Conservation (phyloP, 2,797 vertebrate genomes). For the Ceryle rudis region DNA sequence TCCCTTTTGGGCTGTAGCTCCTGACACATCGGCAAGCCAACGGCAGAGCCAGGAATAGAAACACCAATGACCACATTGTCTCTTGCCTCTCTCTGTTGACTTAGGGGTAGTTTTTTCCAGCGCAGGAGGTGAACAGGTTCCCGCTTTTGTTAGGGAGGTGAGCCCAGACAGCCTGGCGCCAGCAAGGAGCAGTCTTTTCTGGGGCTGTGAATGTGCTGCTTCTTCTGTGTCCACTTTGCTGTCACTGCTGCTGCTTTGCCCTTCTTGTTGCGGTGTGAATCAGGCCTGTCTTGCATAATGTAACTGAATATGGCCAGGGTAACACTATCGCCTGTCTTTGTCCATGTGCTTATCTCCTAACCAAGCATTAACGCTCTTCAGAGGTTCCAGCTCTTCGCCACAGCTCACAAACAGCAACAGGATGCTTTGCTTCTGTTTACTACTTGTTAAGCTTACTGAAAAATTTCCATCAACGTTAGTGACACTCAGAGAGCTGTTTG, state of each 20-base stretch:
- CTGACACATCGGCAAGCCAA: not conserved
- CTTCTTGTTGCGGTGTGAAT: not conserved
- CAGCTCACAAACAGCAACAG: not conserved
- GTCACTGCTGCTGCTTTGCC: not conserved
- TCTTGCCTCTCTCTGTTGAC: not conserved
- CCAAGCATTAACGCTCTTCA: not conserved
- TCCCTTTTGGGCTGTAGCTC: not conserved
- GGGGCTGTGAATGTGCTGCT: not conserved
- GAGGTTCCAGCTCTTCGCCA: not conserved
- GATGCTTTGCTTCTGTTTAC: not conserved
- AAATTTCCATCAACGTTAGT: not conserved
- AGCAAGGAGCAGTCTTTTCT: not conserved
- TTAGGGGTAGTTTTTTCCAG: not conserved
- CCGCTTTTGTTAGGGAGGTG: not conserved
- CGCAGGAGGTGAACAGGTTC: not conserved
- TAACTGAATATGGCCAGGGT: not conserved
- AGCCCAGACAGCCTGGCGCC: slow-evolving; percentile 22
- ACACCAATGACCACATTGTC: not conserved
- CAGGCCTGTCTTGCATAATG: not conserved
- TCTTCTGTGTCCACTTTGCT: not conserved
- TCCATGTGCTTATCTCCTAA: not conserved
- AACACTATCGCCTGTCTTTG: not conserved
- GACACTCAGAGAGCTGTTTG: not conserved
- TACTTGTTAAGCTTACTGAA: not conserved
- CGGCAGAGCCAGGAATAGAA: not conserved